Evolutionary conservation across 2,888 invertebrate genomes (phyloP).

Genomic region (Xanthorhoe designata): DNA sequence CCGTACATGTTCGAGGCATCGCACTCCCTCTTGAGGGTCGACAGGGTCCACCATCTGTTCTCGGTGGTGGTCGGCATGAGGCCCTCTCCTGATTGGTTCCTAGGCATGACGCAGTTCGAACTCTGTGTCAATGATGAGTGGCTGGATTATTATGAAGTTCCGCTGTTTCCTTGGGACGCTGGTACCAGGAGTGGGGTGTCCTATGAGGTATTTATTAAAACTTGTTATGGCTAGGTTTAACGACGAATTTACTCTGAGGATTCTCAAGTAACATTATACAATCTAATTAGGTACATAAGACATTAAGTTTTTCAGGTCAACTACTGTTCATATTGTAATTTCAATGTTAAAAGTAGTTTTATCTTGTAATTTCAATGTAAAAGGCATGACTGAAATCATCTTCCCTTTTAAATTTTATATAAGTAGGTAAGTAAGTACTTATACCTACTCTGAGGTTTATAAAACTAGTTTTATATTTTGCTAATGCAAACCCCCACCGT

Average conservation of each 20-base stretch:
- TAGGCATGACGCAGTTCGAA: constrained; percentile 73
- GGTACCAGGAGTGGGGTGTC: constrained; percentile 75
- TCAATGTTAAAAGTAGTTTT: no score
- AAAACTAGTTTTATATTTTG: no score
- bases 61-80: constrained; percentile 72
- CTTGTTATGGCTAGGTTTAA: not conserved
- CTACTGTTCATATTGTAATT: no score
- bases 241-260: not conserved
- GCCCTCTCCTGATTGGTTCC: constrained; percentile 80
- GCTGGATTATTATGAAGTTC: constrained; percentile 59
- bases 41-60: constrained; percentile 73
- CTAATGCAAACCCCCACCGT: no score
- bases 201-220: constrained; percentile 63
- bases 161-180: constrained; percentile 77
- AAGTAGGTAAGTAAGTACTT: no score
- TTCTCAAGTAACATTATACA: no score
- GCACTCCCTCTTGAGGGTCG: constrained; percentile 73
- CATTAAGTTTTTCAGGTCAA: no score
- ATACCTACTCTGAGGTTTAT: no score
- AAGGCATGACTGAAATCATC: no score
- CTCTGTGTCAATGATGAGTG: constrained; percentile 68
- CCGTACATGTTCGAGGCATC: constrained; percentile 74
- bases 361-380: no score
- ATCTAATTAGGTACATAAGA: no score
- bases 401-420: no score